Percentiles rank a stretch among this genome's conserved stretches.
Evolutionary conservation across 2,113 vertebrate species (phyloP).

Genomic region (Melozone crissalis): DNA sequence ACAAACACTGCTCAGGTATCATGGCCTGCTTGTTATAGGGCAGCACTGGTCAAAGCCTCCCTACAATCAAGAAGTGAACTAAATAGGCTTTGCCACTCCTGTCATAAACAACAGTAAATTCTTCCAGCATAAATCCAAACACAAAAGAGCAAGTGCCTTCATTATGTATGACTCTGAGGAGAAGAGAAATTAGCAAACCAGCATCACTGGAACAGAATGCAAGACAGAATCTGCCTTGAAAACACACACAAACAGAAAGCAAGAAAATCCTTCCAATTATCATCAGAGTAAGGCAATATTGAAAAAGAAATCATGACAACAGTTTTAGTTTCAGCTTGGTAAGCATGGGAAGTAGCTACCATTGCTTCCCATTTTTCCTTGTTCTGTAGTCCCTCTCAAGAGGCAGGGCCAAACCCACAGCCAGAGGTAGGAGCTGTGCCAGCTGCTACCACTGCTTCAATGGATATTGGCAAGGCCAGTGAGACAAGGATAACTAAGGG

Average conservation of each 20-base stretch:
- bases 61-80: neutral
- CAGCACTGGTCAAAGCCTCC: neutral
- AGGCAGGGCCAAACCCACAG: neutral
- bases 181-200: neutral
- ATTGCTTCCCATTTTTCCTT: neutral
- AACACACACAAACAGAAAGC: neutral
- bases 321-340: neutral
- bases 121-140: neutral
- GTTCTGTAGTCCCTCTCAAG: neutral
- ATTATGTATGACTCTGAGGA: neutral
- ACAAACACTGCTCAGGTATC: neutral
- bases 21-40: neutral
- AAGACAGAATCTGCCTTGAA: neutral
- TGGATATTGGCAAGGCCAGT: neutral
- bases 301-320: neutral
- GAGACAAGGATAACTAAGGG: neutral
- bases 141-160: neutral
- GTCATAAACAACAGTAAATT: neutral
- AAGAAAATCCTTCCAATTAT: neutral
- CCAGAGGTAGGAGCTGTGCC: neutral
- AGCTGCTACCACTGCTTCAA: neutral
- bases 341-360: neutral
- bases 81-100: neutral
- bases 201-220: neutral
- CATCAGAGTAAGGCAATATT: neutral